Evolutionary conservation across 1,140 invertebrate species (phyloP).

Genomic region (Physella acuta): DNA sequence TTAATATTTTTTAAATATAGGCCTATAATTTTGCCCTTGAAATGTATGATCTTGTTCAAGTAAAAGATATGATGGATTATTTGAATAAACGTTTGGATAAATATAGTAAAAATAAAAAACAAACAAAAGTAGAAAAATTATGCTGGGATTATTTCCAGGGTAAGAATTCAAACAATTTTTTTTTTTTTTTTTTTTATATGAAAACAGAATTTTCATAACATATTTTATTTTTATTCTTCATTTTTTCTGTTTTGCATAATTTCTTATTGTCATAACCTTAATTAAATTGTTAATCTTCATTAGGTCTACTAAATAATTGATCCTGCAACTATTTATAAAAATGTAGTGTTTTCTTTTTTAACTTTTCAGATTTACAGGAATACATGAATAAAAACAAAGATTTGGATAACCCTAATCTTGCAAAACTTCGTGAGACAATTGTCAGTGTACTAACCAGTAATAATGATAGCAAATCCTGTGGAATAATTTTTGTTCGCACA

Average conservation of each 20-base stretch:
- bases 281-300: neutral
- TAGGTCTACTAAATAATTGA: too few species aligned
- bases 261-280: neutral
- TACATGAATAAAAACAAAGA: neutral
- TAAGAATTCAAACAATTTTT: neutral
- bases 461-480: constrained; percentile 13
- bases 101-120: neutral
- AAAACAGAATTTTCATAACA: neutral
- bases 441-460: neutral
- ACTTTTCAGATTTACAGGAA: neutral
- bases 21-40: constrained; percentile 8
- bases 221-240: neutral
- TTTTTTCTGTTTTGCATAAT: neutral
- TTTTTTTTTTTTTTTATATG: neutral
- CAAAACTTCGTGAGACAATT: constrained; percentile 9
- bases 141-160: neutral
- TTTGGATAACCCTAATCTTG: constrained; percentile 29
- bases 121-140: neutral
- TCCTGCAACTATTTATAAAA: neutral
- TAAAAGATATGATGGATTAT: constrained; percentile 9
- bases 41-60: neutral
- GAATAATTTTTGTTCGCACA: constrained; percentile 35
- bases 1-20: neutral
- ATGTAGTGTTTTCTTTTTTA: neutral
- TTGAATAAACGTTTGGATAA: neutral